phyloP scores from a whole-genome alignment of 2,797 vertebrate genomes.

The Prionace glauca region DNA sequence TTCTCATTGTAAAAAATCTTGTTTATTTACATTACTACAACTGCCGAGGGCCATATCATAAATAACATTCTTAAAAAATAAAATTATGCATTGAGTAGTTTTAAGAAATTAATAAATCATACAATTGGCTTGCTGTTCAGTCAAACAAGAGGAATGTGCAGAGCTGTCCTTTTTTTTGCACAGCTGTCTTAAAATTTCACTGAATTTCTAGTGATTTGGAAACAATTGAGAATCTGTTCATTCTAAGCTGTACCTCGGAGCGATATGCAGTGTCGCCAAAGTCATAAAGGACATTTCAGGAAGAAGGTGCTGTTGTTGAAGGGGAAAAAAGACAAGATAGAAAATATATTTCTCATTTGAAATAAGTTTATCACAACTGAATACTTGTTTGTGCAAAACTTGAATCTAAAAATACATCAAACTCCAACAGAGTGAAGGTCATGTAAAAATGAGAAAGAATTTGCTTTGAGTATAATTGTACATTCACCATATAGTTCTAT shows the following conservation, averaged over 20 bases:
- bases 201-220: conserved; percentile 25
- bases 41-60: not conserved
- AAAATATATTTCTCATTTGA: not conserved
- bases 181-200: conserved; percentile 15
- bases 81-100: not conserved
- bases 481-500: not conserved
- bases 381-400: not conserved
- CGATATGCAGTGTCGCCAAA: not conserved
- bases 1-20: not conserved
- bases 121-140: not conserved
- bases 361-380: too few species aligned
- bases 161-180: not conserved
- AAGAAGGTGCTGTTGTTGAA: not conserved
- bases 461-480: not conserved
- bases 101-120: not conserved
- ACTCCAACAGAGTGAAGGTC: not conserved
- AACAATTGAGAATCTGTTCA: conserved; percentile 27
- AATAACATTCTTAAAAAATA: not conserved
- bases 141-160: too few species aligned
- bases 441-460: not conserved
- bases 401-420: not conserved
- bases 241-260: not conserved
- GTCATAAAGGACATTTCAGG: not conserved
- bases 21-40: not conserved
- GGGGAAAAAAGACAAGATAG: not conserved